Evolutionary conservation across 2,888 invertebrate species (phyloP), one percentile per base, ranked within the genome.

Genomic region (Stenurella melanura): DNA sequence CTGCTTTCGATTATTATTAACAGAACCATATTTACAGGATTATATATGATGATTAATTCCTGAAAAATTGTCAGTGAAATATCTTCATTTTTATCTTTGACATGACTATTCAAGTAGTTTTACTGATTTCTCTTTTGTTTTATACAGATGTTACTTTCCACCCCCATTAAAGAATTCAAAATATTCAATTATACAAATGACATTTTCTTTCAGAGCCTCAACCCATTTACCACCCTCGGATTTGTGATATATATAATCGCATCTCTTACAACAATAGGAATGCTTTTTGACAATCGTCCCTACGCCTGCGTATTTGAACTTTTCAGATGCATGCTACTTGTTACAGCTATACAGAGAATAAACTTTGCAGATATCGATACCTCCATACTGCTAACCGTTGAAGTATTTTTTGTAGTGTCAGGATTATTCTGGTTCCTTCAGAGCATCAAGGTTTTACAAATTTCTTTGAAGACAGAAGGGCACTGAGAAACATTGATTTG

Each of bases 261-360:
- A 2, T 93, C 94, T 0, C 88, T 95, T 15, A 93, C 93, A 0
- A 90, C 93, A 26, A 94, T 95, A 68, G 95, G 95, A 0, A 91
- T 95, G 91, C 87, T 95, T 10, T 93, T 95, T 83, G 95, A 95
- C 83, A 92, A 93, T 82, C 92, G 92, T 58, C 91, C 91, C 9
- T 90, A 92, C 82, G 93, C 93, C 0, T 91, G 92, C 9, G 85
- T 92, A 1, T 89, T 93, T 50, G 95, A 95, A 88, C 90, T 94
- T 0, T 78, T 92, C 1, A 91, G 95, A 11, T 95, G 95, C 85
- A 90, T 92, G 81, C 21, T 92, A 0, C 90, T 94, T 21, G 92
- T 94, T 54, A 87, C 87, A 15, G 88, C 88, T 10, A 82, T 90
- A 11, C 89, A 89, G 77, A 90, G 91, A 76, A 88, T 90, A 72